phyloP scores from a whole-genome alignment of 1,140 invertebrate genomes.

The Lethrus apterus region DNA sequence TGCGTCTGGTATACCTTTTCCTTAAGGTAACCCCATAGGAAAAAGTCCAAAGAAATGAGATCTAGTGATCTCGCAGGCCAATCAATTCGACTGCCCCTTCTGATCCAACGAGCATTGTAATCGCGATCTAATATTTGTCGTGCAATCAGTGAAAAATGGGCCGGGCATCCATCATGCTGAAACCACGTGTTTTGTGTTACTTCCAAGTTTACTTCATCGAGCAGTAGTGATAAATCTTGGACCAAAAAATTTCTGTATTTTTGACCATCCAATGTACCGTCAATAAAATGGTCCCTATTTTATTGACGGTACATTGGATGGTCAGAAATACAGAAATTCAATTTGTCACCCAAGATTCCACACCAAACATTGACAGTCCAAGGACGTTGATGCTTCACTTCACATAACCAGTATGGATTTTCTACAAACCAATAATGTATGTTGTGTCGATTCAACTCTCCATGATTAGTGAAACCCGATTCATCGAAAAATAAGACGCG shows the following conservation, averaged over 20 bases:
- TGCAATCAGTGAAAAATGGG: background rate
- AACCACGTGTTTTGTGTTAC: slow-evolving; percentile 6
- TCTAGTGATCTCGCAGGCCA: slow-evolving; percentile 6
- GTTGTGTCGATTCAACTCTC: slow-evolving; percentile 14
- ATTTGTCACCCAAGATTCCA: slow-evolving; percentile 3
- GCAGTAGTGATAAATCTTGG: background rate
- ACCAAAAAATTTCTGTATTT: slow-evolving; percentile 16
- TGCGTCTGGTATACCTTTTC: too few species aligned
- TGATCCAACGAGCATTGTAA: background rate
- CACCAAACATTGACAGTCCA: slow-evolving; percentile 12
- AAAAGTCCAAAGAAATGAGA: background rate
- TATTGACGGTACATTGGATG: too few species aligned
- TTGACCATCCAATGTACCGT: slow-evolving; percentile 15
- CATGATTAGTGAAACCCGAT: slow-evolving; percentile 8
- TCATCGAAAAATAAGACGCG: slow-evolving; percentile 7
- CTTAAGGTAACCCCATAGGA: slow-evolving; percentile 1
- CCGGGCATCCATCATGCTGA: slow-evolving; percentile 3
- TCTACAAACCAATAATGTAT: slow-evolving; percentile 13
- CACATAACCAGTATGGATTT: slow-evolving; percentile 16
- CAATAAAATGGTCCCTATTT: slow-evolving; percentile 12
- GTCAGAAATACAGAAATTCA: too few species aligned
- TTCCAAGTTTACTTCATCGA: background rate
- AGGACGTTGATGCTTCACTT: slow-evolving; percentile 13
- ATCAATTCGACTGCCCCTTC: slow-evolving; percentile 2
- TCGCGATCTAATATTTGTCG: slow-evolving; percentile 1